Evolutionary conservation across 2,113 vertebrate species (phyloP).

Genomic region (Hemiscyllium ocellatum): DNA sequence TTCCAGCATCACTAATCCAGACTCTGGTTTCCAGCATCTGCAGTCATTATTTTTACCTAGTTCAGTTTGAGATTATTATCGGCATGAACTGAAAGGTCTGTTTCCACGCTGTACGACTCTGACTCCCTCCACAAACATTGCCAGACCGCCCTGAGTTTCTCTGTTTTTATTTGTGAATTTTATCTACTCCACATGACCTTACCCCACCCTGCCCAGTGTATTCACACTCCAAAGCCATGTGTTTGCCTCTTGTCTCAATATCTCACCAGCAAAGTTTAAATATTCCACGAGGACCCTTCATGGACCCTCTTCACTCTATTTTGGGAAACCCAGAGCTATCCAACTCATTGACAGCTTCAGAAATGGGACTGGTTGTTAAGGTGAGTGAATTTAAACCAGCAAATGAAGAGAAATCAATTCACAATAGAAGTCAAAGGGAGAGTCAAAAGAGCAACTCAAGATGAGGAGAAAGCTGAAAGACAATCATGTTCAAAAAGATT

Average conservation of each 20-base stretch:
- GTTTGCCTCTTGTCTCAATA: neutral
- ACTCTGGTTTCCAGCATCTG: too few species aligned
- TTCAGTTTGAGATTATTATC: too few species aligned
- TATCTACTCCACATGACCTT: too few species aligned
- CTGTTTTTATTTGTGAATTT: too few species aligned
- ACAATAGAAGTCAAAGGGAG: neutral
- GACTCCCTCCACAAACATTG: too few species aligned
- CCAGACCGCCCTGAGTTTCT: too few species aligned
- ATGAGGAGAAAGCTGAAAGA: neutral
- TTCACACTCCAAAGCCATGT: neutral
- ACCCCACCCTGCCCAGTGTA: too few species aligned
- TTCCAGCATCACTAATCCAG: too few species aligned
- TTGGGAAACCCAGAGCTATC: neutral
- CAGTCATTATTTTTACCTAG: too few species aligned
- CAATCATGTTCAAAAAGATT: neutral
- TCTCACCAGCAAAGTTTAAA: neutral
- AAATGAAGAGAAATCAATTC: neutral
- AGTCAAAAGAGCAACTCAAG: neutral
- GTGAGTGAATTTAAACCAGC: neutral
- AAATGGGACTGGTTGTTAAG: neutral
- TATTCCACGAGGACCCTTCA: neutral
- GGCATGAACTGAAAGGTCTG: too few species aligned
- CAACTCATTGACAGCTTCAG: neutral
- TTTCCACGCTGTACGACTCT: too few species aligned
- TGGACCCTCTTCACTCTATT: neutral